phyloP scores from a whole-genome alignment of 2,113 vertebrate genomes.

The Xiphorhynchus elegans region DNA sequence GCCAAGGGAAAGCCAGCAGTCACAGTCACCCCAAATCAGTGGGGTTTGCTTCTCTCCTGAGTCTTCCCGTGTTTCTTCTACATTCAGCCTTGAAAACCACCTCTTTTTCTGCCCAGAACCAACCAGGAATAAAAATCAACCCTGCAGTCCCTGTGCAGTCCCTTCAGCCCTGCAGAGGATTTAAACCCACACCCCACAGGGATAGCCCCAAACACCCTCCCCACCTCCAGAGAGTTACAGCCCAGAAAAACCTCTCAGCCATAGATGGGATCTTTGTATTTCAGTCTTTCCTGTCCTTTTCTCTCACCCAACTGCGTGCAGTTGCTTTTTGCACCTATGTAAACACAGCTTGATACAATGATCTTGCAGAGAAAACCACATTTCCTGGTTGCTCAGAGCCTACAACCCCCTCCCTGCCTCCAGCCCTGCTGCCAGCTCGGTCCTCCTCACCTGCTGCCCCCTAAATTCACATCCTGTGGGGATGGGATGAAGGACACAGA shows the following conservation, averaged over 20 bases:
- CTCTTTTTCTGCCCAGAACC: background rate
- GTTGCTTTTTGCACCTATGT: background rate
- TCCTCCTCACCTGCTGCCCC: background rate
- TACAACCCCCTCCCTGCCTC: background rate
- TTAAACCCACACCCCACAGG: background rate
- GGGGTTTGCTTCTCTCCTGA: background rate
- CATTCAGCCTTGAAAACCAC: background rate
- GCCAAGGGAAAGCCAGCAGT: background rate
- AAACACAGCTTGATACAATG: background rate
- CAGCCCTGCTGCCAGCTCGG: background rate
- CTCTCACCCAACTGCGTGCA: background rate
- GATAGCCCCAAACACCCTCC: background rate
- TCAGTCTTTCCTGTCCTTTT: background rate
- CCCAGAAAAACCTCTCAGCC: background rate
- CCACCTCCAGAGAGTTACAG: background rate
- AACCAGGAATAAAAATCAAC: background rate
- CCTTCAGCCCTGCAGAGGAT: background rate
- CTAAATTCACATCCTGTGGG: fast-evolving
- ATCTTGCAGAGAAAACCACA: background rate
- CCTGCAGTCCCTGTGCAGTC: background rate
- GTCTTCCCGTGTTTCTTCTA: background rate
- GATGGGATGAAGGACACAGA: background rate
- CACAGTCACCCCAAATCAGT: background rate
- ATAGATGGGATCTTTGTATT: background rate
- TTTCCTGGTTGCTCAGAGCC: background rate